phyloP scores from a whole-genome alignment of 2,888 invertebrate genomes.

The Halictus ligatus region DNA sequence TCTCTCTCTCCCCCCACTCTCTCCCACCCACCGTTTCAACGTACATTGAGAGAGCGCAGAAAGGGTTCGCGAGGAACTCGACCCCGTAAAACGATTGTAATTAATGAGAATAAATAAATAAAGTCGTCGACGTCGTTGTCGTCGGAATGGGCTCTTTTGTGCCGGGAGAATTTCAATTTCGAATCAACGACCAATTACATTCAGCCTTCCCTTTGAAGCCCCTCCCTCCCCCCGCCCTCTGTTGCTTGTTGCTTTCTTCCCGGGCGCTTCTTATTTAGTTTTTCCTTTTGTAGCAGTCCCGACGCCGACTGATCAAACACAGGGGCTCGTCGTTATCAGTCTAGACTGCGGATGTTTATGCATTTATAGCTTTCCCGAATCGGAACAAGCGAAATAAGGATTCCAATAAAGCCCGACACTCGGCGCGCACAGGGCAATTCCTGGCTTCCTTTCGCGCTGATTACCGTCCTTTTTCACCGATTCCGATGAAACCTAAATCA shows the following conservation, averaged over 20 bases:
- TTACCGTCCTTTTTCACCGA: too few species aligned
- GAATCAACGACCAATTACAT: constrained; percentile 19
- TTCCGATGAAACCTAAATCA: too few species aligned
- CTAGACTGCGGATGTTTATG: constrained; percentile 4
- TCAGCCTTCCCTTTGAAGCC: not conserved
- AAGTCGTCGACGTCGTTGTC: not conserved
- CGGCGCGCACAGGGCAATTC: not conserved
- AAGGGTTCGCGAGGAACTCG: not conserved
- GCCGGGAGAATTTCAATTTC: not conserved
- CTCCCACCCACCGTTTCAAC: not conserved
- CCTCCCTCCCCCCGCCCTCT: too few species aligned
- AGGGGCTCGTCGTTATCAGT: constrained; percentile 7
- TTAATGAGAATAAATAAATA: constrained; percentile 2
- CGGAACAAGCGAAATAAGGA: not conserved
- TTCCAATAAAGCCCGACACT: constrained; percentile 1
- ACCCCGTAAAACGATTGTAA: not conserved
- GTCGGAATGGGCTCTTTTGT: not conserved
- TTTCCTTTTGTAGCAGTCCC: not conserved
- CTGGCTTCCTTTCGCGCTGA: not conserved
- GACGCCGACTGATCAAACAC: constrained; percentile 15
- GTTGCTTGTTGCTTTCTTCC: not conserved
- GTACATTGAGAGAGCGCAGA: not conserved
- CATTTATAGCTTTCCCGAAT: not conserved
- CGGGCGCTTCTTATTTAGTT: not conserved
- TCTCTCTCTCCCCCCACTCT: too few species aligned